Base-by-base conservation (phyloP, 2,113 vertebrate genomes). In the Lepus timidus region DNA sequence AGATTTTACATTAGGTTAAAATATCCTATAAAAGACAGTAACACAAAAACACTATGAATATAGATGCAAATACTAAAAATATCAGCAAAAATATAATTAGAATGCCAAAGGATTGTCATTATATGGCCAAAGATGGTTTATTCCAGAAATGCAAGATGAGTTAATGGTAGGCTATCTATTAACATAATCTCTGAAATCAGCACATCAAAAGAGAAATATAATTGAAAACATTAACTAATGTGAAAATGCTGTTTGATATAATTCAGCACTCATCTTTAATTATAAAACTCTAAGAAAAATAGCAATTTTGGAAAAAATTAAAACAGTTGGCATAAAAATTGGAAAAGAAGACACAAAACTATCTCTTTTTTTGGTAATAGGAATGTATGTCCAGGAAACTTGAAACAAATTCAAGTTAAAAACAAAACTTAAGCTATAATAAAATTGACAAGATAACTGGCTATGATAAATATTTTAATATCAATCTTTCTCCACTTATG, bases 391-490 rank as follows among this genome's bases (percentile, higher is more conserved):
- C 36, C 14, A 80, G 20, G 31, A 93, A 88, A 29, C 9, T 20
- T 44, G 68, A 19, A 62, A 94, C 19, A 90, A 91, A 68, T 83
- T 49, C 27, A 90, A 79, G 11, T 82, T 33, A 89, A 75, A 85
- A 58, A 79, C 67, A 64, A 79, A 84, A 1, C 19, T 75, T 83
- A 51, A 71, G 13, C 75, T 49, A 61, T 44, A 89, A 82, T 23
- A 87, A 80, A 91, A 83, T 73, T 80, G 11, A 25, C 7, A 95
- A 81, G 20, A 84, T 61, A 65, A n/a, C 20, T 90, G 14, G 20
- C 52, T 70, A 95, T 88, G 20, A 76, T 90, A 94, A 95, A 70
- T 71, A 88, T 27, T 68, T 93, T 89, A 68, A 85, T 71, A 83
- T 85, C 33, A 82, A 27, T 25, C 88, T 79, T 95, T 90, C 39